Evolutionary conservation across 2,113 vertebrate species (phyloP), one percentile per base, ranked within the genome.

Genomic region (Laticauda laticaudata): DNA sequence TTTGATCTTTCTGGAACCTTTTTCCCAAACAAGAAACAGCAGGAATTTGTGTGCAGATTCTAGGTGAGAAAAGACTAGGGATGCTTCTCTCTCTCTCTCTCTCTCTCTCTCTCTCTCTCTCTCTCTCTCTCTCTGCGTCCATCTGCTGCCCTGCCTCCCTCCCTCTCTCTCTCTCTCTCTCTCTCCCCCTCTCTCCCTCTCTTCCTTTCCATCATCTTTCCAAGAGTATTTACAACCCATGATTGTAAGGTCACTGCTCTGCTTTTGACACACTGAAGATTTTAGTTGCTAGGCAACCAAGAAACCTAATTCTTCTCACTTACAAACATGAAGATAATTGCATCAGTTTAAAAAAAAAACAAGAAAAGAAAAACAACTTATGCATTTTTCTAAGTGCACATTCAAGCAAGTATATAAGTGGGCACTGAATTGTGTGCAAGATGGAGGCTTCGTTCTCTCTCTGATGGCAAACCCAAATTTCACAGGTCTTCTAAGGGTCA

Each of bases 281-380:
- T 53, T 93, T 91, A 91, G 97, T 98, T 98, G 97, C 97, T 97
- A 97, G 96, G 97, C 94, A 97, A 97, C 96, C 92, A 95, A 94
- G 75, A 96, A 97, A 97, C 94, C 96, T 94, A 95, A 95, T 96
- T 96, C 86, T 90, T 93, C 45, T 94, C 93, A 92, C 86, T 97
- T 92, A 96, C 85, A 95, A 93, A 95, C 92, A 96, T 96, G 96
- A 92, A 86, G 96, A 86, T 94, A 97, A 97, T 95, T 95, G 92
- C 56, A 94, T 29, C 96, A 51, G 90, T 93, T 89, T 96, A 34
- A 20, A 18, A 39, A 39, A 54, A 39, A 54, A 55, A 15, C n/a
- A 75, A 75, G 7, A 21, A 20, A 56, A 95, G 93, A 95, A 95
- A 81, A 95, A 24, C 92, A 0, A 75, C 87, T 90, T 21, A 0